Conservation (phyloP, 2,888 invertebrate genomes). For the Falcaria lacertinaria region DNA sequence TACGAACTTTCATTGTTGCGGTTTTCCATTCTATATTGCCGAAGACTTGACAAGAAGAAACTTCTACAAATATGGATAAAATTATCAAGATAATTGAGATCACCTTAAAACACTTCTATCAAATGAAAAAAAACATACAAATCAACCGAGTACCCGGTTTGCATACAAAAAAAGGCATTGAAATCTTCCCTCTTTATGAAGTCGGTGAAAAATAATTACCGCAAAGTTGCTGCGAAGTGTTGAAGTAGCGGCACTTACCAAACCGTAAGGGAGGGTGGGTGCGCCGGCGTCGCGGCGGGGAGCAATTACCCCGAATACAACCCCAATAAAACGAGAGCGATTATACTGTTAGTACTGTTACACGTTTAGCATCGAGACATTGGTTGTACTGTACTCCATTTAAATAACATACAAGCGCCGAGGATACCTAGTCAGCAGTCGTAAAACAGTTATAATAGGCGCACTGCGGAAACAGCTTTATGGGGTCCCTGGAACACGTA, state of each 20-base stretch:
- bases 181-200: too few relatives aligned
- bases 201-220: too few relatives aligned
- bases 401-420: conserved; percentile 49
- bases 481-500: conserved; percentile 65
- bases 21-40: too few relatives aligned
- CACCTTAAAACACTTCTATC: too few relatives aligned
- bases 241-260: conserved; percentile 36
- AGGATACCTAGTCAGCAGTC: conserved; percentile 56
- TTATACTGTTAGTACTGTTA: too few relatives aligned
- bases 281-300: conserved; percentile 32
- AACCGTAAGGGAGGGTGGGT: conserved; percentile 34
- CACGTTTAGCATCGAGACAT: conserved; percentile 55
- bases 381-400: conserved; percentile 40
- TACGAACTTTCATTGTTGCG: too few relatives aligned
- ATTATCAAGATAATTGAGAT: too few relatives aligned
- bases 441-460: conserved; percentile 69
- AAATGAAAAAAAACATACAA: too few relatives aligned
- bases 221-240: conserved; percentile 32
- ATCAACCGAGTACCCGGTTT: too few relatives aligned
- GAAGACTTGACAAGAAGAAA: too few relatives aligned
- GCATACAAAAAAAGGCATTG: too few relatives aligned
- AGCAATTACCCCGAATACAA: conserved; percentile 60
- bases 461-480: conserved; percentile 69
- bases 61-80: too few relatives aligned
- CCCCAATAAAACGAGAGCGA: conserved; percentile 49